Conservation (phyloP, 2,113 vertebrate species). For the Petrocephalus microphthalmus region DNA sequence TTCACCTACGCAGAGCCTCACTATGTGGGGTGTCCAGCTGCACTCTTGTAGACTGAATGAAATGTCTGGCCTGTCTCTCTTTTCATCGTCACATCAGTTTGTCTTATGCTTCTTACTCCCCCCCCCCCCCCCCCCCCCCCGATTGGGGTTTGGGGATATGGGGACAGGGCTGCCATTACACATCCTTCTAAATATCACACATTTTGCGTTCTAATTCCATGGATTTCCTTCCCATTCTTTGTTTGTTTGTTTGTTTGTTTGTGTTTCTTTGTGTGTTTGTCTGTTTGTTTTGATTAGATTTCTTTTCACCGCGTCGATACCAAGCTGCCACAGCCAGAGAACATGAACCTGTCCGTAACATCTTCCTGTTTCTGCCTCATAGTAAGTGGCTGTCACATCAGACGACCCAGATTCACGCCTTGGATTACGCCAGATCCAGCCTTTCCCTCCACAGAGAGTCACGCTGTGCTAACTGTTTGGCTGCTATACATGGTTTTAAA, state of each 20-base stretch:
- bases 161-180: slow-evolving; percentile 26
- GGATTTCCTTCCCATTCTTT: slow-evolving; percentile 36
- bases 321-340: slow-evolving; percentile 48
- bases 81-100: slow-evolving; percentile 28
- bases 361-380: slow-evolving; percentile 51
- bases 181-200: slow-evolving; percentile 35
- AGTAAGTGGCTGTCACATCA: slow-evolving; percentile 47
- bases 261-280: slow-evolving; percentile 38
- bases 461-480: not conserved
- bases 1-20: not conserved
- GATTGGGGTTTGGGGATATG: slow-evolving; percentile 14
- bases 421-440: not conserved
- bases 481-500: not conserved
- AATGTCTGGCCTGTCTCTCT: slow-evolving; percentile 27
- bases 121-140: no score
- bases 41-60: not conserved
- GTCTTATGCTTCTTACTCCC: slow-evolving; percentile 19
- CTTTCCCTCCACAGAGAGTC: not conserved
- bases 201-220: slow-evolving; percentile 41
- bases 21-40: not conserved
- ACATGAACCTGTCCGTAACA: slow-evolving; percentile 44
- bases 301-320: slow-evolving; percentile 48
- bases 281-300: slow-evolving; percentile 50
- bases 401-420: slow-evolving; percentile 26
- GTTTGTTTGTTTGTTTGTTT: slow-evolving; percentile 39